Evolutionary conservation across 2,113 vertebrate species (phyloP).

Genomic region (Calypte anna): DNA sequence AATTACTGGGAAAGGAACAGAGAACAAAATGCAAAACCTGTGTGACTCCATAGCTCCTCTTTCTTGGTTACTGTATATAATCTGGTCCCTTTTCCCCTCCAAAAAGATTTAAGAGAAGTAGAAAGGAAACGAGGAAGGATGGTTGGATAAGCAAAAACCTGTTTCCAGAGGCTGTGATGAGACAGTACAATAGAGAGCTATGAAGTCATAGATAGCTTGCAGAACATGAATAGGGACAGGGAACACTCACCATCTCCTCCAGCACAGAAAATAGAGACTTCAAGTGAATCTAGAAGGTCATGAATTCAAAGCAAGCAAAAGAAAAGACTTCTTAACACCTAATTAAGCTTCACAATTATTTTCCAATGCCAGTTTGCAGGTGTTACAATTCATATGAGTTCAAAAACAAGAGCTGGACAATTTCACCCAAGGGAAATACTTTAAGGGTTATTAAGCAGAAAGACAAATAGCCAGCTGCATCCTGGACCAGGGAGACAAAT

Average conservation of each 20-base stretch:
- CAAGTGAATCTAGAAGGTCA: background rate
- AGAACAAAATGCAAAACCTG: background rate
- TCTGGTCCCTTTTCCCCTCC: background rate
- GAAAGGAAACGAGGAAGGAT: background rate
- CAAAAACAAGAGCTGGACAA: background rate
- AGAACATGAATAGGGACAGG: background rate
- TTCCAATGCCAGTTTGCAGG: background rate
- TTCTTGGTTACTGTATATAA: background rate
- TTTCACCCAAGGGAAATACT: background rate
- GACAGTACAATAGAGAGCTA: background rate
- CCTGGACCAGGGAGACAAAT: background rate
- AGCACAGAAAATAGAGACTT: background rate
- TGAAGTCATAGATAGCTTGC: background rate
- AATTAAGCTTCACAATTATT: background rate
- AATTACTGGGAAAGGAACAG: background rate
- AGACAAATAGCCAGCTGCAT: background rate
- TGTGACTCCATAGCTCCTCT: background rate
- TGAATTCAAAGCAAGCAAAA: background rate
- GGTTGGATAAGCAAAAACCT: background rate
- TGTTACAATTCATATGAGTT: background rate
- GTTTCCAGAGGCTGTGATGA: background rate
- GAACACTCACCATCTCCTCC: background rate
- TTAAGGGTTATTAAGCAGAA: background rate
- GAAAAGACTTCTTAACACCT: background rate
- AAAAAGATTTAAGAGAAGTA: background rate